Evolutionary conservation across 2,797 vertebrate genomes (phyloP).

Genomic region (Orientallactaga sibirica): DNA sequence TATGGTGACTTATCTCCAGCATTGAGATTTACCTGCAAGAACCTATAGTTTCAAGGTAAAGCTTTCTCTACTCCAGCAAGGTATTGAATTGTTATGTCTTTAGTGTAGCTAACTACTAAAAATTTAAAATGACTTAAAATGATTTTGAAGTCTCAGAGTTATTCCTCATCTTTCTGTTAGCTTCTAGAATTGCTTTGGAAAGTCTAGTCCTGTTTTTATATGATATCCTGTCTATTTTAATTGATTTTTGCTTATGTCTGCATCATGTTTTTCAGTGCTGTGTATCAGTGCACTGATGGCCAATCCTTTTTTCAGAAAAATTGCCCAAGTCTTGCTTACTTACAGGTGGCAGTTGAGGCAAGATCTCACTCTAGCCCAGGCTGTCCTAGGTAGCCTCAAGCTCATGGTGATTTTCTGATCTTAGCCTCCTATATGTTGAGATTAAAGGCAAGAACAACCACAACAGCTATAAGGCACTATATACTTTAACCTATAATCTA

Average conservation of each 20-base stretch:
- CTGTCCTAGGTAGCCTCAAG: too few species aligned
- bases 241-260: background rate
- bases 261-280: background rate
- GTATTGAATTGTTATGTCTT: background rate
- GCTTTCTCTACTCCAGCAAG: too few species aligned
- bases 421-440: too few species aligned
- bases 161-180: background rate
- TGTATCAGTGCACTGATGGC: background rate
- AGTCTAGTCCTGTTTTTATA: background rate
- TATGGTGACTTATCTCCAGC: too few species aligned
- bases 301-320: background rate
- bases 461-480: background rate
- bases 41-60: too few species aligned
- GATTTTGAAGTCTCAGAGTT: background rate
- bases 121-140: background rate
- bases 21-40: too few species aligned
- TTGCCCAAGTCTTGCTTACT: background rate
- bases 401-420: too few species aligned
- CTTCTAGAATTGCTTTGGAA: background rate
- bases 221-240: background rate
- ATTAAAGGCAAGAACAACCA: too few species aligned
- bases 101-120: background rate
- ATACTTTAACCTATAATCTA: background rate
- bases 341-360: too few species aligned
- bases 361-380: too few species aligned